Base-by-base conservation (phyloP, 2,113 vertebrate genomes). In the Ctenodactylus gundi region DNA sequence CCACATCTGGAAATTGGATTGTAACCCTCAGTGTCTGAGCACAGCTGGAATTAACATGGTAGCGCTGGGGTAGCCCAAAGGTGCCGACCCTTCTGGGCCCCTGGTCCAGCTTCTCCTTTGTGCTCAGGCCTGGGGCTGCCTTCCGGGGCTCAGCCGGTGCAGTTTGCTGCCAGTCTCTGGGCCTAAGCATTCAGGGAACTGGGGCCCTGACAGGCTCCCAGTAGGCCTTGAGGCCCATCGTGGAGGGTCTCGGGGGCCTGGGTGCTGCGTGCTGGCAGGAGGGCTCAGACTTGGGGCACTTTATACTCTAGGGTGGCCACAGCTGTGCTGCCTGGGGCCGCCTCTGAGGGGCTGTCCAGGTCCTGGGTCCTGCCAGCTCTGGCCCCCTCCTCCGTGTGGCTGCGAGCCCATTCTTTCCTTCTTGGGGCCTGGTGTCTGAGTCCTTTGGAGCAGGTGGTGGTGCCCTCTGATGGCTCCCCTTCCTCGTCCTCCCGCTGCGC, bases 131-230 rank as follows among this genome's bases (percentile, higher is more conserved):
- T 3, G 4, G 15, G 34, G 53, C 41, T 3, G 6, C 9, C 21
- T 36, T 6, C 21, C 0, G 0, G 7, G 58, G 39, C 3, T 65
- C n/a, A 1, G 36, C 57, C 44, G 3, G 21, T 15, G 51, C 15
- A 2, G 21, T 31, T 18, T 10, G 17, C 20, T 10, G 27, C 51
- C 23, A 0, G 1, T 1, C 36, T 44, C 46, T 18, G 41, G 12
- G 23, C 49, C 68, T 4, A 0, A 57, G 20, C 0, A 21, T 67
- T 86, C 41, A 76, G 44, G 58, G 25, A 46, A 11, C 7, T 1
- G 0, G 1, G 4, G 2, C 5, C 15, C 18, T 34, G 1, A 0
- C 1, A 0, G 4, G 7, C 12, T 25, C 82, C 46, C 55, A 14
- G 10, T 20, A 6, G 3, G 6, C 64, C 6, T 10, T 0, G 46